These are phyloP conservation scores for Pasiphila rectangulata DNA, from an alignment of 2,888 invertebrate genomes.

Conservation along the genomic window DNA sequence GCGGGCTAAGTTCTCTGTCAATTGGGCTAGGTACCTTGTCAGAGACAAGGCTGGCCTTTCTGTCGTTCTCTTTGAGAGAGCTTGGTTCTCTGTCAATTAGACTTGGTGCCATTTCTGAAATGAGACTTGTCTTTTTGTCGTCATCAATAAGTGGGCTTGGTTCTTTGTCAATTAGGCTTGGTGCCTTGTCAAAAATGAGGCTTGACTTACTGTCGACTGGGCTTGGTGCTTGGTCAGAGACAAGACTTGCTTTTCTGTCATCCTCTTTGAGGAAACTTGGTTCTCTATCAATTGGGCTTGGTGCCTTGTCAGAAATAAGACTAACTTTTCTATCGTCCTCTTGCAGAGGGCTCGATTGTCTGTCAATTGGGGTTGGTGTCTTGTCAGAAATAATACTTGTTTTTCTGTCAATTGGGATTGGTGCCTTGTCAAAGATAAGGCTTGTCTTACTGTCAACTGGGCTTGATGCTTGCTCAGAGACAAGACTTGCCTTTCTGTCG, in stretches of 20 bases:
- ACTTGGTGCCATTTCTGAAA: background rate
- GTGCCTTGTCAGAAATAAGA: background rate
- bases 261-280: slow-evolving; percentile 3
- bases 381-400: too few species aligned
- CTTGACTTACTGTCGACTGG: slow-evolving; percentile 17
- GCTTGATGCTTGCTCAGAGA: too few species aligned
- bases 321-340: slow-evolving; percentile 14
- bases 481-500: too few species aligned
- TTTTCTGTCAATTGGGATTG: background rate
- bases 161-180: slow-evolving; percentile 11
- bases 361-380: background rate
- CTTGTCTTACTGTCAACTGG: slow-evolving; percentile 9
- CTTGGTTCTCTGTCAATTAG: background rate
- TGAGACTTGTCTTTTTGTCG: slow-evolving; percentile 8
- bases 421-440: too few species aligned
- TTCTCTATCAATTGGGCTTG: slow-evolving; percentile 10
- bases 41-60: background rate
- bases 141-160: background rate
- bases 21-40: slow-evolving; percentile 10
- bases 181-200: slow-evolving; percentile 16
- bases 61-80: background rate
- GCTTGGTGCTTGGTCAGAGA: background rate
- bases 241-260: background rate
- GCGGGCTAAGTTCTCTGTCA: background rate
- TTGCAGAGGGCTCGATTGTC: background rate